These are phyloP conservation scores for Jordanella pulchra DNA, from an alignment of 2,797 vertebrate genomes.

Conservation along the genomic window DNA sequence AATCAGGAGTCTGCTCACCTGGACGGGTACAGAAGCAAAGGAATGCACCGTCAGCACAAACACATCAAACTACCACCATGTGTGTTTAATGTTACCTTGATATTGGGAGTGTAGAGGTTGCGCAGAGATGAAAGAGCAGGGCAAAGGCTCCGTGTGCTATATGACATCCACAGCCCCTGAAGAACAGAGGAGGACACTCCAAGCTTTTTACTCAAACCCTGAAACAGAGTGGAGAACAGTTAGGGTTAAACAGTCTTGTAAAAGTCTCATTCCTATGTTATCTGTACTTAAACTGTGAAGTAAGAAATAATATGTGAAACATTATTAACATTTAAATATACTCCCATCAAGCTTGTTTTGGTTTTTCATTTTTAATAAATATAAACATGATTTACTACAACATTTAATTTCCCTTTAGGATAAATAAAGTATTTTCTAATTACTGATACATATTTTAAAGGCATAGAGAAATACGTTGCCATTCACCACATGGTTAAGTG, in stretches of 20 bases:
- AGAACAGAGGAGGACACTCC: slow-evolving; percentile 96
- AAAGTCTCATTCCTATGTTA: no score
- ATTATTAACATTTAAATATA: no score
- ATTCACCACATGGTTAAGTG: no score
- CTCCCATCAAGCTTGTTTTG: no score
- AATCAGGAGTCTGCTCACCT: slow-evolving; percentile 95
- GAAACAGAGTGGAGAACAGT: background rate
- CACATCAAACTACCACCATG: background rate
- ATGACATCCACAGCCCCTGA: slow-evolving; percentile 96
- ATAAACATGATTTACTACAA: no score
- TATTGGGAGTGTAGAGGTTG: slow-evolving; percentile 97
- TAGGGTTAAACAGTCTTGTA: background rate
- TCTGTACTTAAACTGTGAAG: no score
- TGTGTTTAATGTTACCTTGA: slow-evolving; percentile 84
- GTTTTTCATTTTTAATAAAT: no score
- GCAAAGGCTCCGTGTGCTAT: slow-evolving; percentile 92
- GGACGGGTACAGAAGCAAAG: slow-evolving; percentile 1
- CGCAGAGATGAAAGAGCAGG: slow-evolving; percentile 91
- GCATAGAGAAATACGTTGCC: no score
- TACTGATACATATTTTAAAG: no score
- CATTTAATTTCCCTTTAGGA: no score
- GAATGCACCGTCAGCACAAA: background rate
- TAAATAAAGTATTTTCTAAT: no score
- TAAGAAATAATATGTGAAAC: no score
- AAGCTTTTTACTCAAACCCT: slow-evolving; percentile 97